These are phyloP conservation scores for Thunnus maccoyii DNA, from an alignment of 2,113 vertebrate species.

Conservation along the genomic window DNA sequence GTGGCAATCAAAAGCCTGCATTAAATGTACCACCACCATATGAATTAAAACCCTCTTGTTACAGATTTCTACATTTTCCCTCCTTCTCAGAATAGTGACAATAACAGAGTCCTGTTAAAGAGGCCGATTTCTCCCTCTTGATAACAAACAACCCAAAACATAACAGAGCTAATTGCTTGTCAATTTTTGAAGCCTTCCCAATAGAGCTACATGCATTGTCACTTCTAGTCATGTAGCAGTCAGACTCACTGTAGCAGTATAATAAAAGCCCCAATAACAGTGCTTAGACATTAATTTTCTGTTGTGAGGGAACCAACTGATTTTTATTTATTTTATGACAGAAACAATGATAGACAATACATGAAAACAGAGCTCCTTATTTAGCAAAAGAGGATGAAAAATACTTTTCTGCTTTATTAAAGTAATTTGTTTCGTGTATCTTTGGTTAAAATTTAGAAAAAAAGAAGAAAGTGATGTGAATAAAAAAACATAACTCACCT, in stretches of 20 bases:
- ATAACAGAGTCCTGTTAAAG: slow-evolving; percentile 59
- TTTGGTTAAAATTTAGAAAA: not conserved
- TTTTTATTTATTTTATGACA: slow-evolving; percentile 52
- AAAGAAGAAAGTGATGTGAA: not conserved
- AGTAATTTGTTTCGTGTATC: not conserved
- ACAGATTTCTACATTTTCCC: slow-evolving; percentile 56
- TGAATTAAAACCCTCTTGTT: slow-evolving; percentile 66
- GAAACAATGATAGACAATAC: slow-evolving; percentile 41
- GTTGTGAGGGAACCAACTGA: slow-evolving; percentile 13
- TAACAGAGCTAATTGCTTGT: slow-evolving; percentile 78
- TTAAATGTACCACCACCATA: slow-evolving; percentile 65
- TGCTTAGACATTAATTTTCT: slow-evolving; percentile 52
- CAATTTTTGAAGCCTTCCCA: slow-evolving; percentile 70
- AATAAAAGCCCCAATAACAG: slow-evolving; percentile 58
- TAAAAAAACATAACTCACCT: slow-evolving; percentile 83
- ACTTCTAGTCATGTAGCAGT: slow-evolving; percentile 61
- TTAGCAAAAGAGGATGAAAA: not conserved
- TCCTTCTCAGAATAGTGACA: slow-evolving; percentile 65
- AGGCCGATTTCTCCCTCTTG: slow-evolving; percentile 54
- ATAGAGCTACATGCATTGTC: slow-evolving; percentile 65
- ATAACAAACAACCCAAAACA: slow-evolving; percentile 73
- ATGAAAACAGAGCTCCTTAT: slow-evolving; percentile 8
- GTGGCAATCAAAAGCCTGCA: slow-evolving; percentile 61
- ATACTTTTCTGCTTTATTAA: not conserved
- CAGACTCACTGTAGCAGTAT: slow-evolving; percentile 36